These are phyloP conservation scores for Potamilus streckersoni DNA, from an alignment of 1,140 invertebrate genomes.

Conservation along the genomic window DNA sequence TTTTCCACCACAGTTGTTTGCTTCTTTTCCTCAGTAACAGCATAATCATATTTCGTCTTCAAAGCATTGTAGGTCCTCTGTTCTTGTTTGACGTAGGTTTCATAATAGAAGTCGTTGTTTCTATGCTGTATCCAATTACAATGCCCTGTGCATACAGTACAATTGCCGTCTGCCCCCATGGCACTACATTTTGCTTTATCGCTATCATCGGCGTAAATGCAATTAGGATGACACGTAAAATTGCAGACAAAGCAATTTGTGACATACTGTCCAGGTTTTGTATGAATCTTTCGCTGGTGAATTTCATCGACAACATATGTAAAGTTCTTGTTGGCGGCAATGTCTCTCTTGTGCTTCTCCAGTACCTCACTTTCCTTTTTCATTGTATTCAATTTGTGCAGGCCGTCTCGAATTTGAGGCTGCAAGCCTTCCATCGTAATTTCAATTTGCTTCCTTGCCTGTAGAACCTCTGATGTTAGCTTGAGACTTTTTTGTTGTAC, in stretches of 20 bases:
- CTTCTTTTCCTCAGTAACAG: neutral
- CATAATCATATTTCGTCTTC: constrained; percentile 6
- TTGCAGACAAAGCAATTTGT: constrained; percentile 38
- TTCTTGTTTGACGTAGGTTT: constrained; percentile 3
- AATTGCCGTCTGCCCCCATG: constrained; percentile 11
- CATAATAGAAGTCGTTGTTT: constrained; percentile 22
- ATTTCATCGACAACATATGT: constrained; percentile 24
- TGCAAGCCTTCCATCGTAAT: constrained; percentile 18
- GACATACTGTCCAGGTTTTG: constrained; percentile 15
- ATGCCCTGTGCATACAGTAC: constrained; percentile 18
- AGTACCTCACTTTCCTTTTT: constrained; percentile 20
- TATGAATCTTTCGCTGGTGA: constrained; percentile 6
- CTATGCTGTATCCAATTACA: constrained; percentile 28
- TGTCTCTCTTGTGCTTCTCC: constrained; percentile 24
- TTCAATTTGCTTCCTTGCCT: constrained; percentile 21
- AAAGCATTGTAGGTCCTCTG: constrained; percentile 19
- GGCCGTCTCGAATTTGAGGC: constrained; percentile 18
- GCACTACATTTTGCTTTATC: constrained; percentile 14
- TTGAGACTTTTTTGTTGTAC: constrained; percentile 26
- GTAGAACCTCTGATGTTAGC: constrained; percentile 29
- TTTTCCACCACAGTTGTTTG: too few species aligned
- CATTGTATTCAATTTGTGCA: constrained; percentile 12
- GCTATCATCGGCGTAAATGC: constrained; percentile 5
- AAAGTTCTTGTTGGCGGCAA: constrained; percentile 35
- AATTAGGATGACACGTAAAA: constrained; percentile 35